A percentile compares a stretch with the other conserved stretches of the same genome.
phyloP scores from a whole-genome alignment of 2,113 vertebrate species.

The Prochilodus magdalenae region DNA sequence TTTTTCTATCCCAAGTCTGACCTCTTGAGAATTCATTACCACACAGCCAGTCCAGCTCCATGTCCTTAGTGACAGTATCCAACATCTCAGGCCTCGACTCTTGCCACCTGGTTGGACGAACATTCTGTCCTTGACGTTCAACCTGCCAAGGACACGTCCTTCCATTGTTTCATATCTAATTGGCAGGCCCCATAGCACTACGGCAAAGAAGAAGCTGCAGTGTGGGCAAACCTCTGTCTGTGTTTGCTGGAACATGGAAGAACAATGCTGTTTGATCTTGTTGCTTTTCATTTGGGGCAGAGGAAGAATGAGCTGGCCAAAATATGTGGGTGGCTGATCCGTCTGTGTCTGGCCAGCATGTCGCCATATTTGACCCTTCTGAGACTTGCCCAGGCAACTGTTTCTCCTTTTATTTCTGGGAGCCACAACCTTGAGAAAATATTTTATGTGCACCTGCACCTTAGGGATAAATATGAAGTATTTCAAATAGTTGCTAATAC shows the following conservation, averaged over 20 bases:
- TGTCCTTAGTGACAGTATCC: slow-evolving; percentile 16
- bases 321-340: slow-evolving; percentile 39
- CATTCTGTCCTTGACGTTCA: slow-evolving; percentile 69
- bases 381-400: slow-evolving; percentile 22
- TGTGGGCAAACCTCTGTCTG: slow-evolving; percentile 65
- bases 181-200: slow-evolving; percentile 57
- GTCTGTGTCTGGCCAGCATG: slow-evolving; percentile 23
- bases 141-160: slow-evolving; percentile 52
- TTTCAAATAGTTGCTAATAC: not conserved
- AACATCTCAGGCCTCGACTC: not conserved
- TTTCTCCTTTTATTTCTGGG: slow-evolving; percentile 19
- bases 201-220: slow-evolving; percentile 67
- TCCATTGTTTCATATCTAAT: slow-evolving; percentile 67
- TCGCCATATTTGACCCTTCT: slow-evolving; percentile 22
- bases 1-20: not conserved
- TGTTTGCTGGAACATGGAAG: slow-evolving; percentile 23
- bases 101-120: slow-evolving; percentile 1
- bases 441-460: slow-evolving; percentile 5
- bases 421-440: not conserved
- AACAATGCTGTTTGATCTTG: slow-evolving; percentile 54
- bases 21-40: not conserved
- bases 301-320: slow-evolving; percentile 16
- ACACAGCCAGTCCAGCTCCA: not conserved
- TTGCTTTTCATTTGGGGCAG: slow-evolving; percentile 59
- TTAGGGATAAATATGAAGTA: slow-evolving; percentile 1